These are phyloP conservation scores for Meloidogyne floridensis DNA, from an alignment of 1,140 invertebrate species.

Conservation along the genomic window DNA sequence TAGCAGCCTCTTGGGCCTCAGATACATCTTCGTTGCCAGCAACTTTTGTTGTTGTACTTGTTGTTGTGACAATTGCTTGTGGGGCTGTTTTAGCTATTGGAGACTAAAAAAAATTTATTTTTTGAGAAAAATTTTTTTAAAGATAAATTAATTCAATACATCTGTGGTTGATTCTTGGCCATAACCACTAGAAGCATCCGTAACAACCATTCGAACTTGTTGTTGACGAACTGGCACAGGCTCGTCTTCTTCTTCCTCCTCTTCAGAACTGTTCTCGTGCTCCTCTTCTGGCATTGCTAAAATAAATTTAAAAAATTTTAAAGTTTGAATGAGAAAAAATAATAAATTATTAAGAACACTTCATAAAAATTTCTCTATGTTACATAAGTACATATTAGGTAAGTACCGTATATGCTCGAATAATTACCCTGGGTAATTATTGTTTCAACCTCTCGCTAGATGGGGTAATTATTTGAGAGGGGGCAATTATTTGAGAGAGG, in stretches of 20 bases:
- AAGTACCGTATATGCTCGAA: too few species aligned
- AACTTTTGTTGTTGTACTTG: conserved; percentile 11
- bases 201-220: neutral
- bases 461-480: too few species aligned
- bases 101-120: neutral
- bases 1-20: conserved; percentile 17
- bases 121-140: too few species aligned
- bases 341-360: too few species aligned
- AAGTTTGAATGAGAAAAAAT: neutral
- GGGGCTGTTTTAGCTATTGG: neutral
- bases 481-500: too few species aligned
- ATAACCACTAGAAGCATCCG: neutral
- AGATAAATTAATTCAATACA: neutral
- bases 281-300: conserved; percentile 2
- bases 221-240: neutral
- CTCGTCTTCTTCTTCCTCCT: conserved; percentile 3
- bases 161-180: neutral
- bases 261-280: neutral
- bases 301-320: neutral
- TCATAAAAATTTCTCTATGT: too few species aligned
- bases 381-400: too few species aligned
- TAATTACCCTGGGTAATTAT: too few species aligned
- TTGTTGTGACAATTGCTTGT: conserved; percentile 1
- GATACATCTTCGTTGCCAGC: neutral
- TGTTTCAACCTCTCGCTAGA: too few species aligned